A percentile compares a stretch with the other conserved stretches of the same genome.
phyloP scores from a whole-genome alignment of 2,113 vertebrate genomes.

The Hystrix cristata region DNA sequence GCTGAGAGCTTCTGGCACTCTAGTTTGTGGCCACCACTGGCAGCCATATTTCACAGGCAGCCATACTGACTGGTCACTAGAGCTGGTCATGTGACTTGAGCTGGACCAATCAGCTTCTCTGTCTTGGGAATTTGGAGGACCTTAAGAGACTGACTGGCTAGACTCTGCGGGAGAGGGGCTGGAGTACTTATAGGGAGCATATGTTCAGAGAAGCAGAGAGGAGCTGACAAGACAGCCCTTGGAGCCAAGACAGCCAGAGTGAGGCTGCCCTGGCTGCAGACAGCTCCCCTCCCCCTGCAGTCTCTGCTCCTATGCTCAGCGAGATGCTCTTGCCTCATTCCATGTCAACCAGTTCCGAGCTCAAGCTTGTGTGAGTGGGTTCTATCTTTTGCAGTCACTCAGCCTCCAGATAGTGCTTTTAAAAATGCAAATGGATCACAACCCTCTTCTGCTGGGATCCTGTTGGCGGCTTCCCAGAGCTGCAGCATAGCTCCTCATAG shows the following conservation, averaged over 20 bases:
- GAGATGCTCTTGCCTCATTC: neutral
- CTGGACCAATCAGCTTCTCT: neutral
- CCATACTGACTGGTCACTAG: neutral
- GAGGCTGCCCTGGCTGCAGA: neutral
- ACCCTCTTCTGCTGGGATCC: neutral
- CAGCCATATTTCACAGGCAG: neutral
- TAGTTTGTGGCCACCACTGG: fast-evolving
- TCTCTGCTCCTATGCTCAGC: neutral
- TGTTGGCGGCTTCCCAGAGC: neutral
- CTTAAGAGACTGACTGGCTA: neutral
- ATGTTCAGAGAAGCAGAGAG: neutral
- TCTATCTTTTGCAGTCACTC: conserved; percentile 53
- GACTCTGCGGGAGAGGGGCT: neutral
- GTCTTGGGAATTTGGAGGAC: neutral
- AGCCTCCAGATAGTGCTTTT: conserved; percentile 35
- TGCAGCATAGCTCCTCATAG: neutral
- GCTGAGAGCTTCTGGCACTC: neutral
- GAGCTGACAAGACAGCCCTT: neutral
- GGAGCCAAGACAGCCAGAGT: neutral
- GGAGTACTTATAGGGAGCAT: neutral
- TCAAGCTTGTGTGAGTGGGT: neutral
- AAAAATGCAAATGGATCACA: conserved; percentile 42
- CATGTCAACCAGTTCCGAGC: neutral
- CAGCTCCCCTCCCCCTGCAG: neutral
- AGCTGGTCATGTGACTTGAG: neutral